phyloP scores from a whole-genome alignment of 2,797 vertebrate species.

The Acomys russatus region DNA sequence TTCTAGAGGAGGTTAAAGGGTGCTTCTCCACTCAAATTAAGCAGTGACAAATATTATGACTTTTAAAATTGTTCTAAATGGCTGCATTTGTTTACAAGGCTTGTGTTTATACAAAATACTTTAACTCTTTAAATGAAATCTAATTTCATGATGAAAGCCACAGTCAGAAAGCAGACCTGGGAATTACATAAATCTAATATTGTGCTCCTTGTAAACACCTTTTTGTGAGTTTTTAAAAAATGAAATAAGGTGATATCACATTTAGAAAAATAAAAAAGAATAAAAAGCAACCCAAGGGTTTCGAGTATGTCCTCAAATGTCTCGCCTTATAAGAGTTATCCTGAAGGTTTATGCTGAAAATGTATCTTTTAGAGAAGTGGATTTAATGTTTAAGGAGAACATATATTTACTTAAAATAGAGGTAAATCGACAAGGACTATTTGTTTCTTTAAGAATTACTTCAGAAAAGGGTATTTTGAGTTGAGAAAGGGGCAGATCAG shows the following conservation, averaged over 20 bases:
- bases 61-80: slow-evolving; percentile 84
- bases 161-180: slow-evolving; percentile 64
- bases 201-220: background rate
- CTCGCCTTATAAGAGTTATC: background rate
- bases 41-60: slow-evolving; percentile 79
- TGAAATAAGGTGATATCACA: slow-evolving; percentile 69
- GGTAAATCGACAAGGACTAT: background rate
- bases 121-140: slow-evolving; percentile 78
- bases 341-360: slow-evolving; percentile 53
- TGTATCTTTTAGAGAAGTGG: slow-evolving; percentile 39
- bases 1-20: slow-evolving; percentile 83
- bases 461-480: slow-evolving; percentile 52
- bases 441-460: slow-evolving; percentile 51
- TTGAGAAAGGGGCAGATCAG: slow-evolving; percentile 53
- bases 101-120: slow-evolving; percentile 80
- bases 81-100: slow-evolving; percentile 72
- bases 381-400: slow-evolving; percentile 64
- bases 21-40: slow-evolving; percentile 80
- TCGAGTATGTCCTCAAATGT: slow-evolving; percentile 41
- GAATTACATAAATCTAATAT: slow-evolving; percentile 56
- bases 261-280: slow-evolving; percentile 67
- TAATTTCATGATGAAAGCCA: slow-evolving; percentile 59
- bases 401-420: slow-evolving; percentile 24
- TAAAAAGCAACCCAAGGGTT: slow-evolving; percentile 54
- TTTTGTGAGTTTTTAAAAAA: slow-evolving; percentile 49